phyloP scores from a whole-genome alignment of 1,140 invertebrate genomes.

The Lysiphlebus fabarum region DNA sequence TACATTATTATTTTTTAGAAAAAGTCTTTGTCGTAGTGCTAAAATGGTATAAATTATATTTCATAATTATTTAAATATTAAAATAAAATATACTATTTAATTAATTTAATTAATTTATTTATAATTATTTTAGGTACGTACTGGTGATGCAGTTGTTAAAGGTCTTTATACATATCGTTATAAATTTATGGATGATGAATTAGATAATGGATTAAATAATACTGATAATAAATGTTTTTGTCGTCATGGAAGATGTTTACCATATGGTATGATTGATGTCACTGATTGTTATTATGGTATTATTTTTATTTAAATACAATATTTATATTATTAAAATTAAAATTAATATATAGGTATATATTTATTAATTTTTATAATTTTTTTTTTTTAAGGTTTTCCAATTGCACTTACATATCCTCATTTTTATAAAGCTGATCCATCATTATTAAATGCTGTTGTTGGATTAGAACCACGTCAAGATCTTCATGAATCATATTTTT shows the following conservation, averaged over 20 bases:
- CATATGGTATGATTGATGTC: constrained; percentile 72
- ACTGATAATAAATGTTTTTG: constrained; percentile 78
- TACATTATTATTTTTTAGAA: constrained; percentile 72
- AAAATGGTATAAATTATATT: constrained; percentile 60
- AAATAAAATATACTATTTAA: not conserved
- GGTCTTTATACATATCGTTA: constrained; percentile 66
- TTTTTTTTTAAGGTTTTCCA: constrained; percentile 63
- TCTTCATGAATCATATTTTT: constrained; percentile 68
- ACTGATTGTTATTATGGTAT: constrained; percentile 76
- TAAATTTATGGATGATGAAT: constrained; percentile 68
- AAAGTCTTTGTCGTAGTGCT: constrained; percentile 76
- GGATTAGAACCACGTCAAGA: constrained; percentile 67
- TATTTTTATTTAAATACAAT: constrained; percentile 17
- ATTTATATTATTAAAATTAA: not conserved
- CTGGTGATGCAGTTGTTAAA: constrained; percentile 56
- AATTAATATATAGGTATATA: not conserved
- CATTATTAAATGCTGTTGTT: constrained; percentile 64
- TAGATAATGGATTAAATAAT: constrained; percentile 71
- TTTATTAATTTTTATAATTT: not conserved
- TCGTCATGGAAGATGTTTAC: constrained; percentile 64
- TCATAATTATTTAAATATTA: constrained; percentile 7
- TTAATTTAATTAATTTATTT: constrained; percentile 11
- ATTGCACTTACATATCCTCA: constrained; percentile 86
- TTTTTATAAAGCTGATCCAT: constrained; percentile 72
- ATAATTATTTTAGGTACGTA: constrained; percentile 54